Conservation (phyloP, 2,113 vertebrate genomes). For the Cervus canadensis region DNA sequence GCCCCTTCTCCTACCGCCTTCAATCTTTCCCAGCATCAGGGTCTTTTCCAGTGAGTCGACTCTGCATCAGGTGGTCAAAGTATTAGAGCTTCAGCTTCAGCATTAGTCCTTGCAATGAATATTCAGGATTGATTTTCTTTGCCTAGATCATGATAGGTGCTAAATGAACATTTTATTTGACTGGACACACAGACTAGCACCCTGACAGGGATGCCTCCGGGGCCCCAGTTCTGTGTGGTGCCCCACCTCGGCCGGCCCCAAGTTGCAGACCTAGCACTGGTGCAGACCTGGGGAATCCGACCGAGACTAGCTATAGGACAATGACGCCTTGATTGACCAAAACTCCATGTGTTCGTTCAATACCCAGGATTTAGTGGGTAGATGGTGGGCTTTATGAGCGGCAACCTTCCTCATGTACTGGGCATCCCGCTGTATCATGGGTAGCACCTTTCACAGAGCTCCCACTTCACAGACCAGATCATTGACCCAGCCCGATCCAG, state of each 20-base stretch:
- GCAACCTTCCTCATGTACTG: background rate
- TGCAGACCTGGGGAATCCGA: slow-evolving; percentile 54
- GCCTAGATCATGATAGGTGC: background rate
- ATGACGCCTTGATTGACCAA: background rate
- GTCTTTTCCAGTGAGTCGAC: background rate
- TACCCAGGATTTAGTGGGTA: background rate
- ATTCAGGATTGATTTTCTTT: background rate
- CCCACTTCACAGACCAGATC: background rate
- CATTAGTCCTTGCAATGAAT: background rate
- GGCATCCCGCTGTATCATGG: background rate
- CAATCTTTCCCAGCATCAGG: background rate
- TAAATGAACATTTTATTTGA: background rate
- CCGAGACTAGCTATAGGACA: background rate
- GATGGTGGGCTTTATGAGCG: background rate
- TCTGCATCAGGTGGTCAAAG: background rate
- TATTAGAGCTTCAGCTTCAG: background rate
- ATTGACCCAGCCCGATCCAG: background rate
- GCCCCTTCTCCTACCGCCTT: background rate
- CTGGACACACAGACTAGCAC: background rate
- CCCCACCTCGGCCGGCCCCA: background rate
- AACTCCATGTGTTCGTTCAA: background rate
- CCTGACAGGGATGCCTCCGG: rapidly evolving
- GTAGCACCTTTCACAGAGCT: background rate
- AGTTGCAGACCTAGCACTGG: slow-evolving; percentile 61
- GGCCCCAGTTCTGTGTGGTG: background rate